Percentiles rank a stretch among this genome's conserved stretches.
Evolutionary conservation across 2,113 vertebrate genomes (phyloP).

Genomic region (Sakesphorus luctuosus): DNA sequence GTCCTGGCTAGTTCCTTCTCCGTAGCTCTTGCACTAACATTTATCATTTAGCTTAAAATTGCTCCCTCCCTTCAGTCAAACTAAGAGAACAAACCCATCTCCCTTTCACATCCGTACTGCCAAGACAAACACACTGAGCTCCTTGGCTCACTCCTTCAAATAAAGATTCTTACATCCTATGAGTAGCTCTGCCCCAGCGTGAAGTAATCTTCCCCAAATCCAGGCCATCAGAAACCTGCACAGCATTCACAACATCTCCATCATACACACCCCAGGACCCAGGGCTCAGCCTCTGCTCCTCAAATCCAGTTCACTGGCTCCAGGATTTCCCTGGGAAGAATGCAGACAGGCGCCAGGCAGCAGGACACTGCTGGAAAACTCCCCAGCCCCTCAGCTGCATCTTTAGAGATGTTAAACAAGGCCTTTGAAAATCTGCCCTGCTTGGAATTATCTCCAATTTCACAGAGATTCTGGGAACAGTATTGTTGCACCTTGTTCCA

Average conservation of each 20-base stretch:
- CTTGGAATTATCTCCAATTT: constrained; percentile 30
- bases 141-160: neutral
- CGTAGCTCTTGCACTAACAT: neutral
- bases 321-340: constrained; percentile 25
- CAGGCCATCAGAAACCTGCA: neutral
- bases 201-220: neutral
- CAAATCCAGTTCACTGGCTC: neutral
- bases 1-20: neutral
- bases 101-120: neutral
- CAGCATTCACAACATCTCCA: neutral
- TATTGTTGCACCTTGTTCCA: neutral
- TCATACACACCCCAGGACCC: fast-evolving
- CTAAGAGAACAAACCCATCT: neutral
- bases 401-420: constrained; percentile 59
- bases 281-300: neutral
- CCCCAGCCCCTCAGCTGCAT: neutral
- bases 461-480: constrained; percentile 5
- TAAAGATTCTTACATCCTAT: fast-evolving
- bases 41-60: neutral
- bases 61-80: neutral
- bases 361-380: neutral
- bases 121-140: neutral
- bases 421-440: constrained; percentile 16
- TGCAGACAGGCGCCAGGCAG: constrained; percentile 67
- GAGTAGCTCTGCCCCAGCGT: neutral